Evolutionary conservation across 1,140 invertebrate species (phyloP).

Genomic region (Drosophila lini): DNA sequence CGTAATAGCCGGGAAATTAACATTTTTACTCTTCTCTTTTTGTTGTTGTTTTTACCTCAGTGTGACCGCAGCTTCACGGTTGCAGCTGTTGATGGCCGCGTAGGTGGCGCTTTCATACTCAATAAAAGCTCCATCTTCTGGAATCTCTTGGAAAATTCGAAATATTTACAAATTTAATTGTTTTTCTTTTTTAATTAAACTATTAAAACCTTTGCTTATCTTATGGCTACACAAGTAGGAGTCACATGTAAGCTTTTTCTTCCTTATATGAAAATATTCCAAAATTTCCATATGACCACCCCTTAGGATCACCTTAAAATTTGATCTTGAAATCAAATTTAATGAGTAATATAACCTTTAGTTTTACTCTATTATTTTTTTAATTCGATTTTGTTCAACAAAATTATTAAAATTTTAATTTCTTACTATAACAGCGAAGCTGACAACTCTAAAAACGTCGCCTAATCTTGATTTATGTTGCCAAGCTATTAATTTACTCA

Average conservation of each 20-base stretch:
- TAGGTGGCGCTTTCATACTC: background rate
- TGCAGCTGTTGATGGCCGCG: conserved; percentile 16
- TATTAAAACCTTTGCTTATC: background rate
- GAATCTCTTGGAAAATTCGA: background rate
- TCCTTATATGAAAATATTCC: background rate
- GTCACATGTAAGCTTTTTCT: background rate
- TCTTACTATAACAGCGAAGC: background rate
- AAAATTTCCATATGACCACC: background rate
- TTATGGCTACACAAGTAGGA: background rate
- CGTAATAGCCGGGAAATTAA: conserved; percentile 38
- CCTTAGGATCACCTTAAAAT: background rate
- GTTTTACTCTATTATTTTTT: too few relatives aligned
- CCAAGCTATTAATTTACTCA: conserved; percentile 17
- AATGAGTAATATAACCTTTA: too few relatives aligned
- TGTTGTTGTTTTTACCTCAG: background rate
- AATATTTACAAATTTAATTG: background rate
- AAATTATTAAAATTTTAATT: background rate
- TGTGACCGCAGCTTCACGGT: background rate
- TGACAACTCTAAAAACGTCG: background rate
- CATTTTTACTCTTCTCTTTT: conserved; percentile 23
- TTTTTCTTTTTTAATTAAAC: background rate
- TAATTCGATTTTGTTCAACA: too few relatives aligned
- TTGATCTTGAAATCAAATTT: too few relatives aligned
- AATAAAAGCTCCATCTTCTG: background rate
- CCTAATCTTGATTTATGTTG: conserved; percentile 64